A percentile compares a stretch with the other conserved stretches of the same genome.
phyloP scores from a whole-genome alignment of 92 coral and sea anemone genomes.

The Porites rus region DNA sequence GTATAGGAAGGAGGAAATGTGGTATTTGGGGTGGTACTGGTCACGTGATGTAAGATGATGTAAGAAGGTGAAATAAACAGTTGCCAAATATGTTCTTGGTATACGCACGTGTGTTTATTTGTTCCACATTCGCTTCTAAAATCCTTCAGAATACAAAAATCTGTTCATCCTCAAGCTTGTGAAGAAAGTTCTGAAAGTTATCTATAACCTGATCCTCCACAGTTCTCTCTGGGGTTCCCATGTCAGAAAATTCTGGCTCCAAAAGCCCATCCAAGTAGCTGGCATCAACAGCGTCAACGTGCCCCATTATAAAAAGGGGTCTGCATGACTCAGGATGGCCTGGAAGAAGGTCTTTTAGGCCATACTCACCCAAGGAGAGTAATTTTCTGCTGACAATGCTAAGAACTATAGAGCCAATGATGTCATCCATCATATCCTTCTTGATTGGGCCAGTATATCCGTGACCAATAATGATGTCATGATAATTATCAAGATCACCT shows the following conservation, averaged over 20 bases:
- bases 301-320: conserved; percentile 35
- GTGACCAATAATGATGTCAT: conserved; percentile 26
- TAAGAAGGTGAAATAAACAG: too few relatives aligned
- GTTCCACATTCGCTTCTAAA: too few relatives aligned
- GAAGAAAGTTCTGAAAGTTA: background rate
- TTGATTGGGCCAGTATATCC: conserved; percentile 43
- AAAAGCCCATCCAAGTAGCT: conserved; percentile 27
- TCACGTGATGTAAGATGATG: too few relatives aligned
- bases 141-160: too few relatives aligned
- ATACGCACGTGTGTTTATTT: too few relatives aligned
- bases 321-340: conserved; percentile 49
- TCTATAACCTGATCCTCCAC: background rate
- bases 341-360: conserved; percentile 44
- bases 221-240: background rate
- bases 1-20: too few relatives aligned
- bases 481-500: conserved; percentile 17
- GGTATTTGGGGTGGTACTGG: too few relatives aligned
- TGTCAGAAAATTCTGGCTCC: background rate
- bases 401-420: conserved; percentile 14
- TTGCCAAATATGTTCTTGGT: too few relatives aligned
- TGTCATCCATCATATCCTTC: conserved; percentile 13
- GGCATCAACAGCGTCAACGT: conserved; percentile 50
- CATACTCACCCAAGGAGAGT: conserved; percentile 43
- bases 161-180: background rate
- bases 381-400: conserved; percentile 24